A percentile compares a stretch with the other conserved stretches of the same genome.
Evolutionary conservation across 2,888 invertebrate genomes (phyloP).

Genomic region (Octonoba sinensis): DNA sequence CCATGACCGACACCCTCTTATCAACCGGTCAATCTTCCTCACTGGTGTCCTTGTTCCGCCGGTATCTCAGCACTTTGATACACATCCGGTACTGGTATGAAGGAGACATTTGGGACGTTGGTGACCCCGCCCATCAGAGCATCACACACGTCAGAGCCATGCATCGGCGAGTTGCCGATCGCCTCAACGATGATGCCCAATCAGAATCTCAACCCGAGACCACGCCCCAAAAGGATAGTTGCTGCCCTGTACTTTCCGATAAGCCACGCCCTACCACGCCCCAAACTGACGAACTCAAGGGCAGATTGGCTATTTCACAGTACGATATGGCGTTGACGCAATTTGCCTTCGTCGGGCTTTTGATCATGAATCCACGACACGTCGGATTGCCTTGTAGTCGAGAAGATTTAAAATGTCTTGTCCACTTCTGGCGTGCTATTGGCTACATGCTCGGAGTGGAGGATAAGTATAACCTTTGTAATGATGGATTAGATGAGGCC

Average conservation of each 20-base stretch:
- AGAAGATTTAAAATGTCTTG: constrained; percentile 81
- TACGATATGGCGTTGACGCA: constrained; percentile 88
- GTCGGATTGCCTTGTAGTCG: constrained; percentile 78
- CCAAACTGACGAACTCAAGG: constrained; percentile 67
- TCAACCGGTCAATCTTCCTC: constrained; percentile 66
- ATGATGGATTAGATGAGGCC: constrained; percentile 62
- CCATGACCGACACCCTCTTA: constrained; percentile 64
- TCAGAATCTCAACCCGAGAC: not conserved
- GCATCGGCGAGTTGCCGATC: constrained; percentile 74
- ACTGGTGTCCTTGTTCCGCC: constrained; percentile 74
- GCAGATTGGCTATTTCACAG: constrained; percentile 76
- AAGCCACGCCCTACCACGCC: too few species aligned
- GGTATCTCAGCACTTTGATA: constrained; percentile 84
- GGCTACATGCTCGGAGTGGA: constrained; percentile 86
- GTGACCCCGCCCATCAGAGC: constrained; percentile 72
- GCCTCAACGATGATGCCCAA: constrained; percentile 65
- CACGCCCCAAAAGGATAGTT: not conserved
- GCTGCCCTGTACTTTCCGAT: constrained; percentile 5
- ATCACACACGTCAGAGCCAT: constrained; percentile 72
- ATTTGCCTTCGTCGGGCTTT: constrained; percentile 87
- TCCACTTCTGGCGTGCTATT: constrained; percentile 87
- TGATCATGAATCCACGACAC: constrained; percentile 76
- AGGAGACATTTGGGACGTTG: constrained; percentile 77
- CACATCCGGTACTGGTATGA: constrained; percentile 80
- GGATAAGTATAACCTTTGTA: constrained; percentile 73